These are phyloP conservation scores for Gymnorhina tibicen DNA, from an alignment of 2,113 vertebrate genomes.

Conservation along the genomic window DNA sequence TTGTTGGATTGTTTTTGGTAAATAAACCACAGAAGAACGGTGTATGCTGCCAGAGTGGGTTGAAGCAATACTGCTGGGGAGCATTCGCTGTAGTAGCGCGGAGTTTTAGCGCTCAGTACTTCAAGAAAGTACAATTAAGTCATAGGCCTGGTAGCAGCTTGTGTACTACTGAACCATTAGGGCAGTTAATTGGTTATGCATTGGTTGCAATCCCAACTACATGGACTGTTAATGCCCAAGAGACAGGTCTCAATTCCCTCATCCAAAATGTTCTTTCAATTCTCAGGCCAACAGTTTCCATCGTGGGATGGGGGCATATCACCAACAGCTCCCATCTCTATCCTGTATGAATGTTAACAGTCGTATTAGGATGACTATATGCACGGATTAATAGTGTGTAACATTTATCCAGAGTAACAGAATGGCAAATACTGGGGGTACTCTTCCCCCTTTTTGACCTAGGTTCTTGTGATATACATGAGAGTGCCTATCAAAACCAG, in stretches of 20 bases:
- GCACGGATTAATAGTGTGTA: background rate
- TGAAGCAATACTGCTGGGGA: background rate
- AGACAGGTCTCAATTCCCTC: background rate
- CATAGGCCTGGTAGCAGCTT: background rate
- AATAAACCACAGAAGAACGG: background rate
- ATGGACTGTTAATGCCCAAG: background rate
- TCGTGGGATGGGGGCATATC: background rate
- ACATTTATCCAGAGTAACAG: background rate
- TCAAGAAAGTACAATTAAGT: background rate
- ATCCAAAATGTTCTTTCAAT: background rate
- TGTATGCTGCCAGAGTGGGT: background rate
- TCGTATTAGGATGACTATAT: background rate
- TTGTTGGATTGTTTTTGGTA: background rate
- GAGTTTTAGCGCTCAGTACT: background rate
- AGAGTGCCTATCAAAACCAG: background rate
- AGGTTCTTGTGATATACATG: background rate
- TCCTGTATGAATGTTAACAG: background rate
- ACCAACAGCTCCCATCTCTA: background rate
- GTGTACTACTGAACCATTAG: background rate
- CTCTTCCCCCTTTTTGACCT: background rate
- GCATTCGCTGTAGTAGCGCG: fast-evolving
- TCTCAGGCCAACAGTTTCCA: background rate
- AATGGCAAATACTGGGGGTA: background rate
- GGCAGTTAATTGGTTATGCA: background rate
- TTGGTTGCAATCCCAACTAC: background rate